phyloP scores from a whole-genome alignment of 1,140 invertebrate species.

The Caenorhabditis latens region DNA sequence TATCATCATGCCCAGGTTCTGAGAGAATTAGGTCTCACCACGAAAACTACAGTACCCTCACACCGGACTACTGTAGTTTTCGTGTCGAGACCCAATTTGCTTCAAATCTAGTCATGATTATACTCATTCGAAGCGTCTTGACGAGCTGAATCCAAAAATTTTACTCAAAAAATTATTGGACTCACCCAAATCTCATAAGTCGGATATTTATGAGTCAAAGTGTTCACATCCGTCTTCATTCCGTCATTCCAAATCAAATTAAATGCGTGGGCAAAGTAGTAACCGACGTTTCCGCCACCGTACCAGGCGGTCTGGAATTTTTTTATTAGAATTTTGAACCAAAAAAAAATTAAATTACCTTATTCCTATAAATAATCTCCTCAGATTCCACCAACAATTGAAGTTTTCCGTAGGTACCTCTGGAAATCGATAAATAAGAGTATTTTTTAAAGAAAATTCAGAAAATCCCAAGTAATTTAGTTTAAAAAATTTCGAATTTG shows the following conservation, averaged over 20 bases:
- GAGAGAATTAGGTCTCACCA: no score
- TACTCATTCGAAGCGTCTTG: neutral
- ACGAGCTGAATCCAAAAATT: neutral
- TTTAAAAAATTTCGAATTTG: neutral
- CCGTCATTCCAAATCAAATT: conserved; percentile 67
- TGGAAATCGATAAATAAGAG: no score
- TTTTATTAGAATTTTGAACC: neutral
- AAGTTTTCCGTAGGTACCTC: conserved; percentile 52
- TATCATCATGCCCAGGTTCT: neutral
- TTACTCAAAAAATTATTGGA: neutral
- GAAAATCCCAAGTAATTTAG: neutral
- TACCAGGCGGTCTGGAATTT: conserved; percentile 47
- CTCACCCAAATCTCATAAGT: conserved; percentile 62
- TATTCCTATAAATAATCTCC: conserved; percentile 51
- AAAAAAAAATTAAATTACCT: neutral
- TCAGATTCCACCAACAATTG: conserved; percentile 53
- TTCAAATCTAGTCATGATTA: no score
- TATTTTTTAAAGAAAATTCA: neutral
- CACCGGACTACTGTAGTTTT: no score
- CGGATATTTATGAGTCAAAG: conserved; percentile 58
- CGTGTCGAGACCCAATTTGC: no score
- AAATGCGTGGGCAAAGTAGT: conserved; percentile 58
- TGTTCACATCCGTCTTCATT: conserved; percentile 63
- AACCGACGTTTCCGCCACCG: conserved; percentile 58
- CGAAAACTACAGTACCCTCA: no score